Evolutionary conservation across 2,113 vertebrate species (phyloP).

Genomic region (Podocnemis expansa): DNA sequence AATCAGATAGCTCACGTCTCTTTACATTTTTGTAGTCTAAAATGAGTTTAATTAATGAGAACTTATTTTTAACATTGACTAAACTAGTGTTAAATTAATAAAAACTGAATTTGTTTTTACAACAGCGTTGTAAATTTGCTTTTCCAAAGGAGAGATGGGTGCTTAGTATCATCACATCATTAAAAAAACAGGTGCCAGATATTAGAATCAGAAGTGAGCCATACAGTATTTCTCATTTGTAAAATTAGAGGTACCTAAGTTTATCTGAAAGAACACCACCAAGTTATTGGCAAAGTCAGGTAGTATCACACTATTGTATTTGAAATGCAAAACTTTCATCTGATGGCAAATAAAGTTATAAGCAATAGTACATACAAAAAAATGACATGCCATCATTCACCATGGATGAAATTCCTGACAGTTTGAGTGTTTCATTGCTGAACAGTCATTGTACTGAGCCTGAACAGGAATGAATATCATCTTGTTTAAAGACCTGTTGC

Average conservation of each 20-base stretch:
- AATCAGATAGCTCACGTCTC: accelerated
- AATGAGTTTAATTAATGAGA: not conserved
- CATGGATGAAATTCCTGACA: accelerated
- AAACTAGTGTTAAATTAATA: not conserved
- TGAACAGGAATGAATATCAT: not conserved
- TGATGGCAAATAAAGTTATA: not conserved
- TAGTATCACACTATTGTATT: not conserved
- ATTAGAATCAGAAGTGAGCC: not conserved
- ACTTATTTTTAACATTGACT: not conserved
- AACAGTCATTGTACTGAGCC: not conserved
- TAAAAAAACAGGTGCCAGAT: not conserved
- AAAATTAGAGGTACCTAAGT: accelerated
- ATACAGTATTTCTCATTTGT: not conserved
- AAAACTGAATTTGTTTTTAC: not conserved
- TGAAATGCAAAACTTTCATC: not conserved
- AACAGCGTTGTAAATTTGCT: not conserved
- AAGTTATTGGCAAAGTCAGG: not conserved
- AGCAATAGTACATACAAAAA: accelerated
- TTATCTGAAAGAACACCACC: not conserved
- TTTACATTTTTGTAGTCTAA: not conserved
- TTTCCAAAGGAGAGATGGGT: not conserved
- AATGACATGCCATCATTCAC: accelerated
- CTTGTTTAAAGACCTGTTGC: not conserved
- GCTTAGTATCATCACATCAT: not conserved
- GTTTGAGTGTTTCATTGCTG: not conserved